Conservation (phyloP, 2,113 vertebrate species). For the Periophthalmus modestus region DNA sequence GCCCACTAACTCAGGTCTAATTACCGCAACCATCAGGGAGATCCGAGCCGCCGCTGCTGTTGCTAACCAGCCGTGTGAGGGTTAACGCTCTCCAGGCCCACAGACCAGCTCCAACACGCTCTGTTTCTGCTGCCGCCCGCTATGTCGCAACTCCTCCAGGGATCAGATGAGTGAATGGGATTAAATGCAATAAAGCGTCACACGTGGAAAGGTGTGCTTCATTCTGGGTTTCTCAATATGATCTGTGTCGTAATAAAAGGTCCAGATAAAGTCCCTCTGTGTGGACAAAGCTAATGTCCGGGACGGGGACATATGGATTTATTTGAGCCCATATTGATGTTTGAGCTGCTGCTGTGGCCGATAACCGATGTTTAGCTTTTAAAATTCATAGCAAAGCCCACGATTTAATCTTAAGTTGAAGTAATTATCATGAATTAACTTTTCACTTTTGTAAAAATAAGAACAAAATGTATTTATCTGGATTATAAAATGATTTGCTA, state of each 20-base stretch:
- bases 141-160: conserved; percentile 38
- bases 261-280: neutral
- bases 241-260: neutral
- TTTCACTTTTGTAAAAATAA: too few species aligned
- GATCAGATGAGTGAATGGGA: conserved; percentile 39
- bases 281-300: neutral
- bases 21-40: conserved; percentile 72
- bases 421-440: too few species aligned
- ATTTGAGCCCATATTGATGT: neutral
- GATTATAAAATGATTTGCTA: too few species aligned
- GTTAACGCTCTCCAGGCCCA: conserved; percentile 63
- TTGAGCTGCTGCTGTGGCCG: too few species aligned
- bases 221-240: neutral
- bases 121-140: conserved; percentile 17
- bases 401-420: too few species aligned
- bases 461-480: too few species aligned
- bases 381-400: too few species aligned
- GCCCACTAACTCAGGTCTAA: conserved; percentile 66
- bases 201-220: conserved; percentile 10
- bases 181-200: conserved; percentile 19
- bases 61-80: conserved; percentile 44
- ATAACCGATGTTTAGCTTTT: too few species aligned
- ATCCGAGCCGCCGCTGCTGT: conserved; percentile 34
- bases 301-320: too few species aligned
- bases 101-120: conserved; percentile 66